phyloP scores from a whole-genome alignment of 2,888 invertebrate genomes.

The Seira sanloemensis region DNA sequence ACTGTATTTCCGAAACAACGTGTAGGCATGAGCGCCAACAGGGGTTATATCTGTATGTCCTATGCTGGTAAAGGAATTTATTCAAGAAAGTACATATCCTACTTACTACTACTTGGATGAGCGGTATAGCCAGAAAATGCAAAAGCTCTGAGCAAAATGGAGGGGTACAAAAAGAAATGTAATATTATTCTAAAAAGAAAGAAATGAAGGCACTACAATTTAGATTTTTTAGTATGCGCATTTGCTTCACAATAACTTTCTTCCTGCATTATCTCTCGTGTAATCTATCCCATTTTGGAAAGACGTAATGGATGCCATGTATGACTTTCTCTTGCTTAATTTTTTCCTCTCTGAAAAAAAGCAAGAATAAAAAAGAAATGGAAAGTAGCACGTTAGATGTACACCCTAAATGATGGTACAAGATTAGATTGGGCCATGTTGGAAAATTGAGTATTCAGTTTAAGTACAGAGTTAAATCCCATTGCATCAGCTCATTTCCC shows the following conservation, averaged over 20 bases:
- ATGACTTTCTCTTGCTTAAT: background rate
- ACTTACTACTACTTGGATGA: background rate
- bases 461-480: conserved; percentile 8
- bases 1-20: too few species aligned
- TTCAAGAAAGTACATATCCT: too few species aligned
- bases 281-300: conserved; percentile 32
- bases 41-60: too few species aligned
- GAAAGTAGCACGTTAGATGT: conserved; percentile 5
- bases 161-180: background rate
- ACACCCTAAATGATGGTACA: background rate
- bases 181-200: conserved; percentile 8
- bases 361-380: background rate
- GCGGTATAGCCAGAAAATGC: background rate
- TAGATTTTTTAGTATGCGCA: conserved; percentile 47
- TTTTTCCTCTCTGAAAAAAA: background rate
- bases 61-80: too few species aligned
- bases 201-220: conserved; percentile 34
- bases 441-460: conserved; percentile 3
- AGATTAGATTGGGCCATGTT: background rate
- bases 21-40: too few species aligned
- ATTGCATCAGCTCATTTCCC: conserved; percentile 8
- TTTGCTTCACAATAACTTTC: conserved; percentile 30
- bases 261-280: conserved; percentile 31
- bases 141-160: conserved; percentile 2
- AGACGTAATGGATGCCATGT: conserved; percentile 8